Evolutionary conservation across 2,113 vertebrate genomes (phyloP), one percentile per base, ranked within the genome.

Genomic region (Dasyprocta punctata): DNA sequence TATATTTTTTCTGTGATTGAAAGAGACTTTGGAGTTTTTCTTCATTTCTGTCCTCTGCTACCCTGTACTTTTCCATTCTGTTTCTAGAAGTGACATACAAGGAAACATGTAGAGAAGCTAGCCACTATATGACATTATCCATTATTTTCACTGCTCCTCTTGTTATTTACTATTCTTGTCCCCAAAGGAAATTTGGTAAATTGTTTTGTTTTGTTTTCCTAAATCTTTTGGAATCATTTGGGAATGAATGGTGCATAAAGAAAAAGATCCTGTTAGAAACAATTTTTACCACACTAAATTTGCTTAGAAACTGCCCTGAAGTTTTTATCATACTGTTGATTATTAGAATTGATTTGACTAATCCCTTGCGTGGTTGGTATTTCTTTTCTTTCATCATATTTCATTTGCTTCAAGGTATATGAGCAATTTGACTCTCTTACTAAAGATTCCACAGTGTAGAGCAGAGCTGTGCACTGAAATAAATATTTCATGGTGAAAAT

Each of bases 111-210:
- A 52, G 33, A 60, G 33, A 63, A 65, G 49, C 49, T 52, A 85
- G 30, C 41, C 24, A 36, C 16, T 26, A 1, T 86, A 38, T 82
- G 52, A 83, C 38, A 58, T 83, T 95, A 20, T 82, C 60, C 22
- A 11, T 91, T 94, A 89, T 81, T 95, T 93, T 36, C 14, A 13
- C 17, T 81, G 36, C 14, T 58, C 87, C 61, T 86, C 52, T 60
- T 85, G 77, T 95, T 92, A 28, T 84, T 89, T 84, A 61, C 10
- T 60, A 22, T 86, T 82, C 20, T 33, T 61, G 5, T 61, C 41
- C 7, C 22, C 20, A 89, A 84, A 93, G 77, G 58, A 93, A 89
- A 88, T 88, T 86, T 86, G 90, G 71, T 65, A 82, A 82, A 77
- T 67, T 91, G 5, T 83, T 89, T 84, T 91, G 12, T 65, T 95